These are phyloP conservation scores for Panorpa germanica DNA, from an alignment of 2,888 invertebrate genomes.

Conservation along the genomic window DNA sequence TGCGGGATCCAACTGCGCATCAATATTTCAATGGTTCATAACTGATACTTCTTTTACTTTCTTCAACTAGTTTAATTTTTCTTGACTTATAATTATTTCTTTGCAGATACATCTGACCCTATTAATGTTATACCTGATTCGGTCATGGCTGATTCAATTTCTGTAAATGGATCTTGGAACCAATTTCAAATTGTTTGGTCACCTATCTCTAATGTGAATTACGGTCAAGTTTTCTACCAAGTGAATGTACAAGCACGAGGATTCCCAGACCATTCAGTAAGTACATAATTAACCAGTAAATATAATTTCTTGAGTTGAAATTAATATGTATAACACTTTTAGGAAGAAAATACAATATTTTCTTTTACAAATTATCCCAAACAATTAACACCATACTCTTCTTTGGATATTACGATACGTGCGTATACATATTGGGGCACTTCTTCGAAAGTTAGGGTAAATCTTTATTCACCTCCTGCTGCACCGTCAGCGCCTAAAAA, in stretches of 20 bases:
- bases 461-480: conserved; percentile 60
- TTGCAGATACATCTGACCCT: conserved; percentile 16
- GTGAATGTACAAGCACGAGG: conserved; percentile 32
- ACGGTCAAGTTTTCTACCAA: conserved; percentile 68
- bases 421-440: conserved; percentile 76
- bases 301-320: conserved; percentile 7
- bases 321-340: neutral
- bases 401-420: conserved; percentile 51
- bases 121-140: conserved; percentile 55
- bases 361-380: conserved; percentile 29
- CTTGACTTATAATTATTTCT: conserved; percentile 9
- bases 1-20: conserved; percentile 49
- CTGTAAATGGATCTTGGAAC: conserved; percentile 55
- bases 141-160: conserved; percentile 44
- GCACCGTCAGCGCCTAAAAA: conserved; percentile 56
- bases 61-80: conserved; percentile 1
- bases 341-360: conserved; percentile 19
- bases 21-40: conserved; percentile 9
- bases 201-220: conserved; percentile 52
- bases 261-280: conserved; percentile 16
- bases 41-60: conserved; percentile 5
- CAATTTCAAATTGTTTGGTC: conserved; percentile 74
- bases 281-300: conserved; percentile 13
- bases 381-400: conserved; percentile 44
- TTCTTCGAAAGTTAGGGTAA: conserved; percentile 38